A percentile compares a stretch with the other conserved stretches of the same genome.
These are phyloP conservation scores for Leucoma salicis DNA, from an alignment of 2,888 invertebrate species.

Conservation along the genomic window DNA sequence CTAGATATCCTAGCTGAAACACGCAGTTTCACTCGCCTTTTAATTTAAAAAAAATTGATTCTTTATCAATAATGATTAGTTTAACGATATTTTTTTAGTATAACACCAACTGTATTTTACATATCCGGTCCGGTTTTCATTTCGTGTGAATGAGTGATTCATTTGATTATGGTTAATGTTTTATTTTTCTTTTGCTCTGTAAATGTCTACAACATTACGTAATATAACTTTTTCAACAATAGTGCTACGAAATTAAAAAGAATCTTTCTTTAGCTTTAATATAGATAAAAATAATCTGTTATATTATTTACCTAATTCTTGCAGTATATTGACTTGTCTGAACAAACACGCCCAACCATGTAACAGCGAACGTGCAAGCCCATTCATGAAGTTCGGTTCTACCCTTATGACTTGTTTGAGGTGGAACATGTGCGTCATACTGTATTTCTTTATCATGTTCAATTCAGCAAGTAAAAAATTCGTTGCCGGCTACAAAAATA, in stretches of 20 bases:
- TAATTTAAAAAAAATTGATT: too few species aligned
- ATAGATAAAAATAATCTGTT: not conserved
- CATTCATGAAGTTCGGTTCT: conserved; percentile 78
- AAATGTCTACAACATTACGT: too few species aligned
- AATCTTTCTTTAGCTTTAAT: not conserved
- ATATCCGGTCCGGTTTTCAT: too few species aligned
- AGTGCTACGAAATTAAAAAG: not conserved
- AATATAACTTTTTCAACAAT: too few species aligned
- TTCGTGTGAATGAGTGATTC: too few species aligned
- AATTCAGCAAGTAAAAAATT: conserved; percentile 86
- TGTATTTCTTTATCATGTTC: conserved; percentile 84
- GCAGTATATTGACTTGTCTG: conserved; percentile 42
- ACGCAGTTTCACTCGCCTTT: too few species aligned
- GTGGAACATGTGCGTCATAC: conserved; percentile 83
- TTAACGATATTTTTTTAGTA: too few species aligned
- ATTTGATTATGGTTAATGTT: too few species aligned
- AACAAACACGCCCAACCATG: conserved; percentile 78
- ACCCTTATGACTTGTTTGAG: conserved; percentile 83
- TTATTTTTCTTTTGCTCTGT: too few species aligned
- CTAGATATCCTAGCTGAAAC: too few species aligned
- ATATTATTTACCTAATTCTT: conserved; percentile 44
- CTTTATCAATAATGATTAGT: too few species aligned
- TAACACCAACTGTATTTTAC: too few species aligned
- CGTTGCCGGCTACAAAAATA: conserved; percentile 83
- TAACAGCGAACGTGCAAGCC: conserved; percentile 73